Evolutionary conservation across 2,888 invertebrate species (phyloP).

Genomic region (Polydrusus tereticollis): DNA sequence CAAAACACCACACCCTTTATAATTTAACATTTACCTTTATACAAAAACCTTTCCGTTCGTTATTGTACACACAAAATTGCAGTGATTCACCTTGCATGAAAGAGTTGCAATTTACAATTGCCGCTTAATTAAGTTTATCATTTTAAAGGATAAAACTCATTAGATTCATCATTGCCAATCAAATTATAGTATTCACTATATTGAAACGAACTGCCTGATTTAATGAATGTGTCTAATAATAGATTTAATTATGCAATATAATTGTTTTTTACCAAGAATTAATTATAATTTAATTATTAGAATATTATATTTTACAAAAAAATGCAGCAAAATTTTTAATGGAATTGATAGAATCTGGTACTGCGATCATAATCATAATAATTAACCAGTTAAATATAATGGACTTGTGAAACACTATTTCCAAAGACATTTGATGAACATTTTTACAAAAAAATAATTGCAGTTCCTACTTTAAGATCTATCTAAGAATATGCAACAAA

Average conservation of each 20-base stretch:
- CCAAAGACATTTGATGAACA: too few species aligned
- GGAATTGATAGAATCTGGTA: too few species aligned
- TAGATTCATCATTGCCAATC: constrained; percentile 17
- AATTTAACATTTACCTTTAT: constrained; percentile 37
- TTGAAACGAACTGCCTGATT: not conserved
- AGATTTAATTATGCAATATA: not conserved
- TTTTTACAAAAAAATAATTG: too few species aligned
- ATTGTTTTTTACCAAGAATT: too few species aligned
- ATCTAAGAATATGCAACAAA: too few species aligned
- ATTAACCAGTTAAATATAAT: too few species aligned
- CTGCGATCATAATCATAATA: too few species aligned
- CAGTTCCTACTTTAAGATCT: too few species aligned
- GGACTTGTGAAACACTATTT: too few species aligned
- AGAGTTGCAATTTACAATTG: constrained; percentile 20
- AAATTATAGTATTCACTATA: constrained; percentile 12
- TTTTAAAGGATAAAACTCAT: constrained; percentile 19
- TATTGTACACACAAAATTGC: constrained; percentile 30
- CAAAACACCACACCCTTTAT: constrained; percentile 32
- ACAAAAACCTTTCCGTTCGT: constrained; percentile 34
- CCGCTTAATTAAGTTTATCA: constrained; percentile 9
- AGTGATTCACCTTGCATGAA: constrained; percentile 38
- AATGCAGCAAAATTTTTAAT: too few species aligned
- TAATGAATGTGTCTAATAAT: not conserved
- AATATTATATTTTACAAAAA: too few species aligned
- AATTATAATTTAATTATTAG: too few species aligned